Conservation (phyloP, 1,140 invertebrate species). For the Saccostrea glomerata region DNA sequence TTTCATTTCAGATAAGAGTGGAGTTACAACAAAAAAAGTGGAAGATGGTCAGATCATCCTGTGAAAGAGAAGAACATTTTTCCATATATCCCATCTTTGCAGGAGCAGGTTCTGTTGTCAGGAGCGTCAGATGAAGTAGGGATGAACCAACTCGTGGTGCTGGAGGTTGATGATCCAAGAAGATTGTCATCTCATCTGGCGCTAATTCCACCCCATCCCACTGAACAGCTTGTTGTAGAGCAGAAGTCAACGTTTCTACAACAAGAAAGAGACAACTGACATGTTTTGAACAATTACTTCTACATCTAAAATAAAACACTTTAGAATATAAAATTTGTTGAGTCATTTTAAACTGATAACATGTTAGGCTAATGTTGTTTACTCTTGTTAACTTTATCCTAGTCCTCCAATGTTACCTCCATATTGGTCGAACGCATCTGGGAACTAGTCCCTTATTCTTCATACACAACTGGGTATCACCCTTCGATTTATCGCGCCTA, state of each 20-base stretch:
- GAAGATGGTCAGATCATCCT: background rate
- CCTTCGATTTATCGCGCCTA: background rate
- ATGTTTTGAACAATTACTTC: too few species aligned
- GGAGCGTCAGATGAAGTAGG: slow-evolving; percentile 9
- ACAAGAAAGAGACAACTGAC: too few species aligned
- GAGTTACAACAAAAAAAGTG: background rate
- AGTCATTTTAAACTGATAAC: background rate
- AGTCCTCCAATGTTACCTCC: background rate
- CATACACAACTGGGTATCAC: slow-evolving; percentile 38
- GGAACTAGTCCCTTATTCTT: slow-evolving; percentile 25
- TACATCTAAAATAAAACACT: background rate
- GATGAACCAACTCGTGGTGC: slow-evolving; percentile 3
- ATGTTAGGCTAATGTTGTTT: too few species aligned
- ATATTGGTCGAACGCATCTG: slow-evolving; percentile 27
- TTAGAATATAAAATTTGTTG: background rate
- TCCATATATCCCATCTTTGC: background rate
- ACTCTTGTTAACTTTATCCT: background rate
- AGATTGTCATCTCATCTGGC: background rate
- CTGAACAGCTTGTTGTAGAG: slow-evolving; percentile 8
- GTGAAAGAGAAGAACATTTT: background rate
- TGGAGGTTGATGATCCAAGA: slow-evolving; percentile 44
- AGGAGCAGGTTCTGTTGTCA: background rate
- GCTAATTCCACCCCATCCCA: slow-evolving; percentile 30
- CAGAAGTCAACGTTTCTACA: background rate
- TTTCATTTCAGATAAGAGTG: background rate